These are phyloP conservation scores for Agrochola lychnidis DNA, from an alignment of 2,888 invertebrate genomes.

Conservation along the genomic window DNA sequence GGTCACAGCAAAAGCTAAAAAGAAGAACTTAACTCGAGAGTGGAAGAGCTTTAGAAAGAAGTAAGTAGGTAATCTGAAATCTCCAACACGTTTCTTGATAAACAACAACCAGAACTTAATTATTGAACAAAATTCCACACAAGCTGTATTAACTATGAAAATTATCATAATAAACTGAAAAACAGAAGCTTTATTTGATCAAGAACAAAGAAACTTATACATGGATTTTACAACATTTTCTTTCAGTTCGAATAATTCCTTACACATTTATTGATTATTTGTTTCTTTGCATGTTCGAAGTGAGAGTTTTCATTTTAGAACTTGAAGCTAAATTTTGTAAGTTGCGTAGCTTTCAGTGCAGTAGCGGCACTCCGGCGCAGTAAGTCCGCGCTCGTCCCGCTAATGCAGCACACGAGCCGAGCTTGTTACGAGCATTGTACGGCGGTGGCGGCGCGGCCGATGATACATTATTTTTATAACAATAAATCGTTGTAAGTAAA, in stretches of 20 bases:
- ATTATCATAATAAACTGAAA: not conserved
- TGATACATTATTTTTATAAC: slow-evolving; percentile 91
- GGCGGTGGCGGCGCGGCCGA: slow-evolving; percentile 77
- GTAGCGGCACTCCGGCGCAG: slow-evolving; percentile 55
- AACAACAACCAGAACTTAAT: not conserved
- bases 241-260: not conserved
- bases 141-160: not conserved
- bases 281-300: not conserved
- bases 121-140: not conserved
- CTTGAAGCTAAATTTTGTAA: not conserved
- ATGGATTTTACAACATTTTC: not conserved
- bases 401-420: slow-evolving; percentile 81
- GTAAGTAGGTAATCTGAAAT: not conserved
- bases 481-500: slow-evolving; percentile 90
- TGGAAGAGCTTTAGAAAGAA: not conserved
- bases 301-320: not conserved
- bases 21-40: not conserved
- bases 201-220: too few relatives aligned
- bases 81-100: not conserved
- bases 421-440: slow-evolving; percentile 89
- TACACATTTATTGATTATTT: not conserved
- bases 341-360: slow-evolving; percentile 61
- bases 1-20: slow-evolving; percentile 66
- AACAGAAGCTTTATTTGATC: not conserved
- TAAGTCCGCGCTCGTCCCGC: slow-evolving; percentile 76